Base-by-base conservation (phyloP, 2,888 invertebrate species). In the Crepidodera aurea region DNA sequence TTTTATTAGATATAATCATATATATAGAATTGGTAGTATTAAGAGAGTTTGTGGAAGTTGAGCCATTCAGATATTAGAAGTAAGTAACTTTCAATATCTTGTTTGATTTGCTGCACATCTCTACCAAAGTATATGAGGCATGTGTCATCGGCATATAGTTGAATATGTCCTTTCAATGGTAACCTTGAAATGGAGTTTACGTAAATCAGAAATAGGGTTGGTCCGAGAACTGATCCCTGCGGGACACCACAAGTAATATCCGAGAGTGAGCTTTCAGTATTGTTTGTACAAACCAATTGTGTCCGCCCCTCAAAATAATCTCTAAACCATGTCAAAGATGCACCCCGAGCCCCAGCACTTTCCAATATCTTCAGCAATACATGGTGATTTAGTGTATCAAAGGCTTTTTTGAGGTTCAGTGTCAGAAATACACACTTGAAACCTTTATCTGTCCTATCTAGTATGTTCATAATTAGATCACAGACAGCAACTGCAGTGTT, bases 201-300 rank as follows among this genome's bases (percentile, higher is more conserved):
- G 10, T 7, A 10, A 7, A 32, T 32, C 8, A 32, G 10, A 10
- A 32, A 32, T 2, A 10, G n/a, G n/a, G 32, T 32, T 3, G 51
- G 51, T 15, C 51, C 51, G 29, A 32, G 5, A n/a, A 51, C 13
- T 6, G 51, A 51, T 1, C 51, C 51, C n/a, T 51, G 34, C 2
- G 51, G 51, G 2, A 51, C 34, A n/a, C 51, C 51, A 51, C 27
- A 25, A 1, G 1, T 19, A 44, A 10, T 22, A 44, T n/a, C 12
- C 6, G 19, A 13, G 1, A 6, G n/a, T n/a, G n/a, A n/a, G n/a
- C n/a, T n/a, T n/a, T n/a, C n/a, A n/a, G 12, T 19, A 44, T 12
- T 8, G 18, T 44, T 44, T 3, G 15, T 10, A 2, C 10, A 5
- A 15, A 44, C 44, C 15, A 5, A 19, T 44, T 44, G 44, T 1